Evolutionary conservation across 2,888 invertebrate species (phyloP).

Genomic region (Andrena chrysosceles): DNA sequence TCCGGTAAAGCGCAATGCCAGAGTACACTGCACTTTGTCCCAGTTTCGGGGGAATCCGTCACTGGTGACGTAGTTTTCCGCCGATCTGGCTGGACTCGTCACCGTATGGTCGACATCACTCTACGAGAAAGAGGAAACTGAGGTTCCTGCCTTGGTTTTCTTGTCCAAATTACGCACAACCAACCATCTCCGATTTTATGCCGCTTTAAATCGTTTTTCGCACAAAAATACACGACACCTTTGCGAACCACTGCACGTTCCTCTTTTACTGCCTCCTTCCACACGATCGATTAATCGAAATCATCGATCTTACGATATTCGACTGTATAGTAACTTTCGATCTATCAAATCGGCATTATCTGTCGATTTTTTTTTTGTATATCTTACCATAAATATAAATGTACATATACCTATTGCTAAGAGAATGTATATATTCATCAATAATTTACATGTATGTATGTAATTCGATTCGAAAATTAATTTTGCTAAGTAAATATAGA

Average conservation of each 20-base stretch:
- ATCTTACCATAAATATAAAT: neutral
- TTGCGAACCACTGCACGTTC: slow-evolving; percentile 50
- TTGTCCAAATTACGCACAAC: slow-evolving; percentile 21
- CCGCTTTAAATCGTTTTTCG: slow-evolving; percentile 38
- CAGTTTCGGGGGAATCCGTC: slow-evolving; percentile 84
- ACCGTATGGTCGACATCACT: slow-evolving; percentile 48
- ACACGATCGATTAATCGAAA: slow-evolving; percentile 56
- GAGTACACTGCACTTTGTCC: slow-evolving; percentile 85
- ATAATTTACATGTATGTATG: neutral
- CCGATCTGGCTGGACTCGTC: slow-evolving; percentile 46
- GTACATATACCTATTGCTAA: neutral
- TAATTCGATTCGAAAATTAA: no score
- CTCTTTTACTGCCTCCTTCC: slow-evolving; percentile 35
- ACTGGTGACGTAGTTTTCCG: slow-evolving; percentile 83
- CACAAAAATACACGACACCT: slow-evolving; percentile 40
- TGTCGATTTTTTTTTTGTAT: slow-evolving; percentile 37
- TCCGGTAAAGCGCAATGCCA: slow-evolving; percentile 84
- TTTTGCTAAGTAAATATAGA: no score
- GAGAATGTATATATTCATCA: neutral
- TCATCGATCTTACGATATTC: slow-evolving; percentile 47
- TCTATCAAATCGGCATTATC: slow-evolving; percentile 46
- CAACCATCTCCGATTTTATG: slow-evolving; percentile 27
- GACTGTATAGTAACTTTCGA: slow-evolving; percentile 37
- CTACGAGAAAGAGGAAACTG: slow-evolving; percentile 30
- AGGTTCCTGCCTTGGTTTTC: slow-evolving; percentile 14